Base-by-base conservation (phyloP, 2,113 vertebrate species). In the Corythornis madagascariensis region DNA sequence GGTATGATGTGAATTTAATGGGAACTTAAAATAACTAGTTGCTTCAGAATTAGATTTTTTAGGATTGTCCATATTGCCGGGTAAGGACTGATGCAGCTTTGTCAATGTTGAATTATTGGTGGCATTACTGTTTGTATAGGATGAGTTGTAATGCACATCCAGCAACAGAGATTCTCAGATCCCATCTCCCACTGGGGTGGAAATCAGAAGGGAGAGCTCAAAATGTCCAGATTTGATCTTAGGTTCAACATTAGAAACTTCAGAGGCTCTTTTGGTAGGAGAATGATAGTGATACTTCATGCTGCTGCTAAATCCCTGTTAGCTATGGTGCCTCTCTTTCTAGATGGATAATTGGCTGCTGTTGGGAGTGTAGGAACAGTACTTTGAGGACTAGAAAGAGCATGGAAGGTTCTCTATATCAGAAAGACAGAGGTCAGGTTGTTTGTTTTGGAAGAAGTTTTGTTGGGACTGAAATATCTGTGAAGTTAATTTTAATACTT, bases 1-100 rank as follows among this genome's bases (percentile, higher is more conserved):
- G 98, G 98, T 99, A 97, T 57, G 90, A 78, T 13, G 26, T 90
- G 47, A 83, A 76, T 88, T 85, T 88, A 79, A 72, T 70, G 57
- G 74, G 76, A 95, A 90, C n/a, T 80, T 48, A 12, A 88, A 93
- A 61, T 76, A 72, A 71, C 50, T 77, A 52, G 14, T 86, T 78
- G 3, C 26, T 71, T 71, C 35, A 43, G 65, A 73, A 28, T 82
- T 83, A 69, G 59, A 57, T 66, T 81, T 60, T 56, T 14, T 33
- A 38, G 53, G 60, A 15, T 80, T 91, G 26, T 35, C 35, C 10
- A 2, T 53, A 1, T 22, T 83, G 12, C 57, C 31, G 59, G 13
- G 4, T 60, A 56, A 66, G 71, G 72, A n/a, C 15, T 64, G 52
- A 47, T 53, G 13, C 7, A 72, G 2, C 55, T 64, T 69, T 47